Percentiles rank a stretch among this genome's conserved stretches.
Conservation (phyloP, 2,888 invertebrate genomes). For the Nephrotoma appendiculata region DNA sequence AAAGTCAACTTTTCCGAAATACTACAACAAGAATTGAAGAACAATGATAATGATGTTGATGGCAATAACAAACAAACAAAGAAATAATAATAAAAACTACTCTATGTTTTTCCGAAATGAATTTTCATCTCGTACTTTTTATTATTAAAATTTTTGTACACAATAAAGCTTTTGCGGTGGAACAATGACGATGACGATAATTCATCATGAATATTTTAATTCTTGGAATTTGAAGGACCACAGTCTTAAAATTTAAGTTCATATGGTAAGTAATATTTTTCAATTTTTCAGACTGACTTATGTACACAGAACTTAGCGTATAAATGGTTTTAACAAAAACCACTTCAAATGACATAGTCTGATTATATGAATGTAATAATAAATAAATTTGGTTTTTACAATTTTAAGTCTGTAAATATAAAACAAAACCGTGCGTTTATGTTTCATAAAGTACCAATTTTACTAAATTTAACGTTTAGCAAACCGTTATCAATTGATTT, state of each 20-base stretch:
- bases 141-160: neutral
- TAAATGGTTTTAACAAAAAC: no score
- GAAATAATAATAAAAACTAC: neutral
- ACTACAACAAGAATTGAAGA: neutral
- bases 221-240: neutral
- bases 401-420: no score
- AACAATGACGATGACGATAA: neutral
- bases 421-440: no score
- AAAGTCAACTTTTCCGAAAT: neutral
- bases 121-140: neutral
- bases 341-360: no score
- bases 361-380: no score
- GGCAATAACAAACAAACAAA: neutral
- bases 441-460: no score
- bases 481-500: no score
- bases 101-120: neutral
- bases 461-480: no score
- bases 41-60: neutral
- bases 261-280: no score
- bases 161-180: neutral
- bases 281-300: no score
- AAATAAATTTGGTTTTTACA: no score
- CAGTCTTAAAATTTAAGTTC: neutral
- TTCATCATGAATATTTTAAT: neutral
- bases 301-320: no score